Conservation (phyloP, 1,140 invertebrate species). For the Coboldia fuscipes region DNA sequence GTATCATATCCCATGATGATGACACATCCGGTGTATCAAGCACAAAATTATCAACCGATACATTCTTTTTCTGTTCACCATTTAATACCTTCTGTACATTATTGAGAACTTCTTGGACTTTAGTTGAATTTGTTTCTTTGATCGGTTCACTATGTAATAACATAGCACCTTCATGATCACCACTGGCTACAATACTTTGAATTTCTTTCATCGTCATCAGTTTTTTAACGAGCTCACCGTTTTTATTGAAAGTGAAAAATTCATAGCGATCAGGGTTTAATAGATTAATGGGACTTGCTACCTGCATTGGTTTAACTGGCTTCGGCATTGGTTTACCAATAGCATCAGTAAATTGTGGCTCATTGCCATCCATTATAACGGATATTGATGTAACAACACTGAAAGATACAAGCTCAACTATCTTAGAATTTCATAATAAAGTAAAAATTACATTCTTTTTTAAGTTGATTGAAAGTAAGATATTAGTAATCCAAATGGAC, state of each 20-base stretch:
- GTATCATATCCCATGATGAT: constrained; percentile 54
- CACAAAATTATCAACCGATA: constrained; percentile 23
- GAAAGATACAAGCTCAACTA: too few species aligned
- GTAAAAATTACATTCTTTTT: too few species aligned
- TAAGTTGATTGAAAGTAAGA: too few species aligned
- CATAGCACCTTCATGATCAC: constrained; percentile 35
- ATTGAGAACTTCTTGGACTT: constrained; percentile 54
- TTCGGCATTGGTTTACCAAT: constrained; percentile 33
- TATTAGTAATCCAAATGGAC: too few species aligned
- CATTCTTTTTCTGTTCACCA: constrained; percentile 42
- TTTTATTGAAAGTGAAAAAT: constrained; percentile 64
- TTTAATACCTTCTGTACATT: constrained; percentile 64
- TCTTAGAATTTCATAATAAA: too few species aligned
- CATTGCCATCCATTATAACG: constrained; percentile 31
- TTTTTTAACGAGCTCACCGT: constrained; percentile 54
- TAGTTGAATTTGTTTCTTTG: constrained; percentile 28
- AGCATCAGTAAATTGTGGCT: constrained; percentile 34
- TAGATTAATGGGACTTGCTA: constrained; percentile 52
- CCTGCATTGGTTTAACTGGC: constrained; percentile 26
- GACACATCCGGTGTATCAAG: constrained; percentile 45
- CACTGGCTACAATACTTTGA: constrained; percentile 56
- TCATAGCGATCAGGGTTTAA: constrained; percentile 59
- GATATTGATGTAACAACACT: constrained; percentile 37
- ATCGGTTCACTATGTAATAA: constrained; percentile 25
- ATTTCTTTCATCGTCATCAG: constrained; percentile 67